Conservation (phyloP, 2,888 invertebrate species). For the Temnothorax ravouxi region DNA sequence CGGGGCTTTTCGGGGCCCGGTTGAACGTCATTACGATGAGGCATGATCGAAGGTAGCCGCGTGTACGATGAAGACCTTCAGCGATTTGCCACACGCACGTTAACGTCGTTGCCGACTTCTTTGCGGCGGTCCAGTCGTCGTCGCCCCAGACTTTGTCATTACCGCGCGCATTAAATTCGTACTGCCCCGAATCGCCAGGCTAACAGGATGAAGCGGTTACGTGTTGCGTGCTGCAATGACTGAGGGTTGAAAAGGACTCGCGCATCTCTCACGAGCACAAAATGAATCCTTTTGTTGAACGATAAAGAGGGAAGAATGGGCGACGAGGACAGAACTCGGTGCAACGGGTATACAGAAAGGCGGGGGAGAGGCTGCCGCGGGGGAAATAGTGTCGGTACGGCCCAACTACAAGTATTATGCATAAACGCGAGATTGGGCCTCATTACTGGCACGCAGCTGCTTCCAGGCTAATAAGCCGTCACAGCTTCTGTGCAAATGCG, state of each 20-base stretch:
- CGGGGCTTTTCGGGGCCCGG: background rate
- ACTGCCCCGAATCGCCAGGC: slow-evolving; percentile 52
- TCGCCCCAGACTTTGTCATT: slow-evolving; percentile 52
- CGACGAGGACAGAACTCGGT: slow-evolving; percentile 25
- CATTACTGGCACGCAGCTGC: slow-evolving; percentile 85
- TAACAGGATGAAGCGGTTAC: slow-evolving; percentile 81
- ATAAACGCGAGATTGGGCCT: slow-evolving; percentile 81
- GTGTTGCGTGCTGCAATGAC: slow-evolving; percentile 74
- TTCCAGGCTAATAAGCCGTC: slow-evolving; percentile 84
- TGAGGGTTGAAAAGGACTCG: slow-evolving; percentile 52
- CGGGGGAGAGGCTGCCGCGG: slow-evolving; percentile 33
- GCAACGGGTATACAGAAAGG: slow-evolving; percentile 57
- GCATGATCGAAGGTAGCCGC: slow-evolving; percentile 18
- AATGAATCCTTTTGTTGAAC: slow-evolving; percentile 62
- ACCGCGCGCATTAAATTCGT: slow-evolving; percentile 63
- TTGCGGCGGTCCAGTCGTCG: background rate
- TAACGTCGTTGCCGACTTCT: slow-evolving; percentile 22
- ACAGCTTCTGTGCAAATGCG: slow-evolving; percentile 84
- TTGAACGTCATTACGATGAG: slow-evolving; percentile 5
- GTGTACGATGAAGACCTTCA: slow-evolving; percentile 28
- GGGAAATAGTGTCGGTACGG: slow-evolving; percentile 15
- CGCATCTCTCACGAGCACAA: slow-evolving; percentile 53
- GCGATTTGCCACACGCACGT: slow-evolving; percentile 42
- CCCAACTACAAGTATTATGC: slow-evolving; percentile 75
- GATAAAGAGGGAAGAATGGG: slow-evolving; percentile 52